Conservation (phyloP, 2,113 vertebrate genomes). For the Thunnus thynnus region DNA sequence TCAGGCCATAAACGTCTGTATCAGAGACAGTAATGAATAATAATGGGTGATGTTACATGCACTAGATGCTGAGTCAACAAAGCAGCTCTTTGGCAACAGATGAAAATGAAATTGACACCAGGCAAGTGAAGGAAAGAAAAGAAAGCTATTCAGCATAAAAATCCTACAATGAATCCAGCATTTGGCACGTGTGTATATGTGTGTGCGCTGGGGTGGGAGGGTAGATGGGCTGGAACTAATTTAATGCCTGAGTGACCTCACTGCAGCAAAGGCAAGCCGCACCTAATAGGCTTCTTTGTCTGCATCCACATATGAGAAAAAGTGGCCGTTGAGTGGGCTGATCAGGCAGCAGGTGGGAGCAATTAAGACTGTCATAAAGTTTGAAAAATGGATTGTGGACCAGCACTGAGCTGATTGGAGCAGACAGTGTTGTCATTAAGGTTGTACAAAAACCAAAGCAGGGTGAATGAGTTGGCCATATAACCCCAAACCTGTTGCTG, state of each 20-base stretch:
- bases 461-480: constrained; percentile 40
- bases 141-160: background rate
- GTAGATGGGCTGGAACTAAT: constrained; percentile 94
- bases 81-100: too few species aligned
- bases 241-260: constrained; percentile 96
- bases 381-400: constrained; percentile 98
- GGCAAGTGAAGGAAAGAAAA: background rate
- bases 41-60: too few species aligned
- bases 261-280: constrained; percentile 90
- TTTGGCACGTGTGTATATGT: background rate
- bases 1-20: too few species aligned
- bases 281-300: constrained; percentile 95
- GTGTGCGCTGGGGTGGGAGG: constrained; percentile 43
- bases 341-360: constrained; percentile 93
- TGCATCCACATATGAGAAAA: constrained; percentile 90
- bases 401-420: constrained; percentile 92
- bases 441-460: constrained; percentile 84
- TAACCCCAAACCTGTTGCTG: constrained; percentile 82
- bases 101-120: too few species aligned
- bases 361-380: constrained; percentile 99
- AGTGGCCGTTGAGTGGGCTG: constrained; percentile 90
- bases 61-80: too few species aligned
- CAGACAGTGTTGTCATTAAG: constrained; percentile 99
- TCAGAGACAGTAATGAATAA: too few species aligned
- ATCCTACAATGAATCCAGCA: background rate